phyloP scores from a whole-genome alignment of 2,113 vertebrate genomes.

The Rhabdomys dilectus region DNA sequence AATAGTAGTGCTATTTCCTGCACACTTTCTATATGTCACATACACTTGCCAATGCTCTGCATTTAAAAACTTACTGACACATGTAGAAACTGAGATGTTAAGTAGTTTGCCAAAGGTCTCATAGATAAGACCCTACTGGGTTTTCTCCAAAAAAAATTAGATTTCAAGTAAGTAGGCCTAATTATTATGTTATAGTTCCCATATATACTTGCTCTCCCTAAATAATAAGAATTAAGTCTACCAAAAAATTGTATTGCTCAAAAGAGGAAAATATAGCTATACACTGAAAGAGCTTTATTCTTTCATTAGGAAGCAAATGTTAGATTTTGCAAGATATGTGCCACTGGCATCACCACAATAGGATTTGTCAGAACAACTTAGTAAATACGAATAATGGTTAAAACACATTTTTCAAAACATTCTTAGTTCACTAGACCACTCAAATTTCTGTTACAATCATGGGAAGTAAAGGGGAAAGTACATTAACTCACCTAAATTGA shows the following conservation, averaged over 20 bases:
- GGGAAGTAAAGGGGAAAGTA: not conserved
- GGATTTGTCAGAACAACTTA: conserved; percentile 32
- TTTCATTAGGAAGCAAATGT: conserved; percentile 50
- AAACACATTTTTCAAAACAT: not conserved
- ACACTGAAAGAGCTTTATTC: not conserved
- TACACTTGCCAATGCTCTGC: not conserved
- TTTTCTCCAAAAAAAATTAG: not conserved
- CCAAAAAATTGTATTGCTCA: conserved; percentile 42
- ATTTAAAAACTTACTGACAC: conserved; percentile 2
- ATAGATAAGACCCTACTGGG: not conserved
- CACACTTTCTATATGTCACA: not conserved
- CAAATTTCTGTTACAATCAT: conserved; percentile 39
- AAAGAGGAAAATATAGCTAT: conserved; percentile 31
- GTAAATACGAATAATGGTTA: not conserved
- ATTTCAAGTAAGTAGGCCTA: not conserved
- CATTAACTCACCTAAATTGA: conserved; percentile 50
- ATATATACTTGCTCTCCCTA: conserved; percentile 9
- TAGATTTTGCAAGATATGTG: not conserved
- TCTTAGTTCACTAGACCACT: not conserved
- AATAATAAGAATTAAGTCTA: not conserved
- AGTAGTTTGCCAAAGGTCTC: conserved; percentile 11
- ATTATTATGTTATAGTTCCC: not conserved
- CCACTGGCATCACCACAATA: not conserved
- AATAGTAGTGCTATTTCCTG: not conserved
- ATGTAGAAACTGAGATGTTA: not conserved